Percentiles rank a stretch among this genome's conserved stretches.
Conservation (phyloP, 2,113 vertebrate genomes). For the Smithornis capensis region DNA sequence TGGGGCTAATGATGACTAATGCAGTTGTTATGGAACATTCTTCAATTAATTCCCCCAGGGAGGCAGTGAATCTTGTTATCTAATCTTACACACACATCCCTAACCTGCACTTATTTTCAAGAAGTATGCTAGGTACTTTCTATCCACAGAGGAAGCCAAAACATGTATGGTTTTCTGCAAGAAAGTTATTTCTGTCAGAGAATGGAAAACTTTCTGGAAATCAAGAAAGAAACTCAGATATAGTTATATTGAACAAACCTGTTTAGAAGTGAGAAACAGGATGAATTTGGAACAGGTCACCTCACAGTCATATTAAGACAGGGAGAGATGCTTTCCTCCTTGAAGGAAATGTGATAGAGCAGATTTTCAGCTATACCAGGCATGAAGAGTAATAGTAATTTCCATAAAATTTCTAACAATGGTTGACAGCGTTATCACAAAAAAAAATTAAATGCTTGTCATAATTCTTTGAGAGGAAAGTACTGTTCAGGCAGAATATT, state of each 20-base stretch:
- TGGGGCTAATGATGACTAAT: slow-evolving; percentile 41
- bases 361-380: not conserved
- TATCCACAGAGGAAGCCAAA: not conserved
- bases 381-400: not conserved
- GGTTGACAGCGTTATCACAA: not conserved
- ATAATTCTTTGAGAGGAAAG: not conserved
- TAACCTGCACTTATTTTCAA: slow-evolving; percentile 11
- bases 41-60: not conserved
- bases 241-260: accelerated
- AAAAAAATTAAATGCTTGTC: not conserved
- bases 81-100: slow-evolving; percentile 4
- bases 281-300: not conserved
- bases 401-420: not conserved
- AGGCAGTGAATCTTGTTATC: slow-evolving; percentile 25
- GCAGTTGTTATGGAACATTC: slow-evolving; percentile 23
- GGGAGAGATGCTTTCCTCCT: not conserved
- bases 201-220: not conserved
- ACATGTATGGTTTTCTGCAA: not conserved
- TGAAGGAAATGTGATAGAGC: not conserved
- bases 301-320: not conserved
- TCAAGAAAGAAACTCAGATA: not conserved
- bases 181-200: not conserved
- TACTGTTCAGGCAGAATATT: not conserved
- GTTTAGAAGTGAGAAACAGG: not conserved
- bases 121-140: not conserved